Conservation (phyloP, 2,113 vertebrate genomes). For the Scartelaos histophorus region DNA sequence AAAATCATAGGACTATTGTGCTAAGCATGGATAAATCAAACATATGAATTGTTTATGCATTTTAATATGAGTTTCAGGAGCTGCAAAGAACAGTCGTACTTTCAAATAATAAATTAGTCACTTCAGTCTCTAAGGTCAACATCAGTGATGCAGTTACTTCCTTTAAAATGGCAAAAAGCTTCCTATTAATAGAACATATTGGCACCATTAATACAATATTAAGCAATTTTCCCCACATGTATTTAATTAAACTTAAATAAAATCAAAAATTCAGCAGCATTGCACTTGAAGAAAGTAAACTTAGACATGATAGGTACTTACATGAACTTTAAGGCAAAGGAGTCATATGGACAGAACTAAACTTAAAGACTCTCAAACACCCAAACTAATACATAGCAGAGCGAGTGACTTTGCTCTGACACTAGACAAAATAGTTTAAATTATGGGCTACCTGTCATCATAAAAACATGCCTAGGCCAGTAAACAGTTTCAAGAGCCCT, state of each 20-base stretch:
- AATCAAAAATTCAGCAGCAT: background rate
- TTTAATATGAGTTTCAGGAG: background rate
- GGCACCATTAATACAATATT: too few relatives aligned
- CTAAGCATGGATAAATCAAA: background rate
- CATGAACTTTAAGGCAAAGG: background rate
- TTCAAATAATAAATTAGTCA: background rate
- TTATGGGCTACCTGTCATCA: background rate
- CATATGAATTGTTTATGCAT: background rate
- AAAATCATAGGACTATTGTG: too few relatives aligned
- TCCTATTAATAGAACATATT: background rate
- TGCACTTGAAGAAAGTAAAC: background rate
- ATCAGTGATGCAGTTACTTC: background rate
- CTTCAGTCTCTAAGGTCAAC: background rate
- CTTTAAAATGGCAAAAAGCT: too few relatives aligned
- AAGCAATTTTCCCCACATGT: background rate
- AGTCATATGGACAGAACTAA: too few relatives aligned
- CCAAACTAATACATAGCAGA: too few relatives aligned
- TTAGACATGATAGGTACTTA: background rate
- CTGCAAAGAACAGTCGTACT: background rate
- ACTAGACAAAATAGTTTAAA: background rate
- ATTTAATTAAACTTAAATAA: background rate
- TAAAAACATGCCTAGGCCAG: constrained; percentile 5
- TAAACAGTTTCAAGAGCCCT: background rate
- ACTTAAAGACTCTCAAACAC: too few relatives aligned
- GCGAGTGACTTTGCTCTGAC: background rate